Percentiles rank a stretch among this genome's conserved stretches.
Evolutionary conservation across 2,113 vertebrate genomes (phyloP).

Genomic region (Misgurnus mizolepis): DNA sequence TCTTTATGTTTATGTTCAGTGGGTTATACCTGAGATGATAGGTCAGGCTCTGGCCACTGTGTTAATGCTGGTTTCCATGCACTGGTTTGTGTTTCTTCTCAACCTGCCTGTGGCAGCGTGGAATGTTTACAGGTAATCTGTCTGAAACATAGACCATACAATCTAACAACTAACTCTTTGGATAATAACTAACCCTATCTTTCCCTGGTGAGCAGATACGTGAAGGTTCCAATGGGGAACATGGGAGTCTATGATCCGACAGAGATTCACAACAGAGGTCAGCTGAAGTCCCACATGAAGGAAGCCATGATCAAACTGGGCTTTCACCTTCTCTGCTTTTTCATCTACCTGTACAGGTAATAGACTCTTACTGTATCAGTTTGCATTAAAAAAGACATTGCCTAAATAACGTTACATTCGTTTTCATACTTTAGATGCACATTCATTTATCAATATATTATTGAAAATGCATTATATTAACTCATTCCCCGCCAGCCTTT

Average conservation of each 20-base stretch:
- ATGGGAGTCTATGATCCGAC: conserved; percentile 98
- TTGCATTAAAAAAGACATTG: not conserved
- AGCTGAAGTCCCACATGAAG: conserved; percentile 97
- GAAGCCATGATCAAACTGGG: conserved; percentile 98
- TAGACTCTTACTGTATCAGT: not conserved
- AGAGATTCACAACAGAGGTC: conserved; percentile 97
- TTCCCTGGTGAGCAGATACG: conserved; percentile 72
- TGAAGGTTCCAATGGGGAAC: conserved; percentile 95
- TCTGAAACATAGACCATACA: not conserved
- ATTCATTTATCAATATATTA: too few species aligned
- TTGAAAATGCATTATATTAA: too few species aligned
- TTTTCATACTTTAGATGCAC: too few species aligned
- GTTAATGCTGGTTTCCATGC: conserved; percentile 92
- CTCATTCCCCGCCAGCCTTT: too few species aligned
- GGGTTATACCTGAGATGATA: conserved; percentile 91
- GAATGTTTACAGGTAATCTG: conserved; percentile 89
- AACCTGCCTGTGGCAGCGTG: conserved; percentile 93
- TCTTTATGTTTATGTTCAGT: conserved; percentile 66
- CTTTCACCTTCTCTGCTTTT: conserved; percentile 98
- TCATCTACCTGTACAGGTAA: conserved; percentile 98
- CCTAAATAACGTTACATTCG: too few species aligned
- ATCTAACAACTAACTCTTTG: too few species aligned
- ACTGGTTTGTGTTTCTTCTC: conserved; percentile 97
- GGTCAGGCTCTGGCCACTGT: conserved; percentile 87
- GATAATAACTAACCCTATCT: not conserved